Evolutionary conservation across 2,113 vertebrate species (phyloP).

Genomic region (Blennius ocellaris): DNA sequence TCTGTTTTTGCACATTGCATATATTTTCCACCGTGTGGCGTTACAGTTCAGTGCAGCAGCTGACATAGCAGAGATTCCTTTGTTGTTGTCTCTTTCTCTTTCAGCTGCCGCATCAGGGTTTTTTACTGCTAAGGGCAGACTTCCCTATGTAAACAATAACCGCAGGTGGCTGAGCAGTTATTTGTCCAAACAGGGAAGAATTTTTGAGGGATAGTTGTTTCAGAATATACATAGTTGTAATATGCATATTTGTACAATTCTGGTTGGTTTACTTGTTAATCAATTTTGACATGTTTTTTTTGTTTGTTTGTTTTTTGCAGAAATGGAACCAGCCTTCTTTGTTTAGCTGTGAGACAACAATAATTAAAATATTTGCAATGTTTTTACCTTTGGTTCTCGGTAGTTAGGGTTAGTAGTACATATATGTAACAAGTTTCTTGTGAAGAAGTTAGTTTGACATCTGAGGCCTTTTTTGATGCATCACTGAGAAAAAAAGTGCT

Average conservation of each 20-base stretch:
- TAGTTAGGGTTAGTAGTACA: background rate
- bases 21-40: constrained; percentile 1
- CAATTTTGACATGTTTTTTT: too few relatives aligned
- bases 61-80: constrained; percentile 62
- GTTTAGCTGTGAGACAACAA: background rate
- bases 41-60: constrained; percentile 34
- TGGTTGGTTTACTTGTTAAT: background rate
- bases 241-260: background rate
- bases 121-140: constrained; percentile 53
- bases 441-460: background rate
- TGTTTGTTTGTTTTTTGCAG: background rate
- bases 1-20: background rate
- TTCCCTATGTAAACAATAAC: constrained; percentile 64
- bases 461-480: constrained; percentile 9
- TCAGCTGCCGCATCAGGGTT: constrained; percentile 54
- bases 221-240: constrained; percentile 5
- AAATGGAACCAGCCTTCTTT: constrained; percentile 24
- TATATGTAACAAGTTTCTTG: background rate
- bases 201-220: constrained; percentile 18
- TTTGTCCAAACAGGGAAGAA: constrained; percentile 41
- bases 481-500: background rate
- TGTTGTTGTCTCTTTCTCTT: constrained; percentile 42
- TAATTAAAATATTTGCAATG: background rate
- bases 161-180: constrained; percentile 60
- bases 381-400: background rate